A percentile compares a stretch with the other conserved stretches of the same genome.
Evolutionary conservation across 2,797 vertebrate genomes (phyloP).

Genomic region (Bradypodion pumilum): DNA sequence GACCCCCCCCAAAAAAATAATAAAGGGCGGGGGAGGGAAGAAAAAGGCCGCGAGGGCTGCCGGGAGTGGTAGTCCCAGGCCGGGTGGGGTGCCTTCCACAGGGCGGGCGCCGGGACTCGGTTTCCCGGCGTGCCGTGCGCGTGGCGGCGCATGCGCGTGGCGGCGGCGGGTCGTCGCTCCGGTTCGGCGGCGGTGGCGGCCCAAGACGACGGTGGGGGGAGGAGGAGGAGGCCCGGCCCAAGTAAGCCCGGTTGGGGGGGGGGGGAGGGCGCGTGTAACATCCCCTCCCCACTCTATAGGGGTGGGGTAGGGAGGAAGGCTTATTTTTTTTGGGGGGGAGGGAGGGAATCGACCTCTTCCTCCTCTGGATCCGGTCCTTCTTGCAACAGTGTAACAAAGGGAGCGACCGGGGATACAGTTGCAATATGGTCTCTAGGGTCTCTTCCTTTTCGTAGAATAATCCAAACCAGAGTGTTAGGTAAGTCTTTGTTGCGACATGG

Average conservation of each 20-base stretch:
- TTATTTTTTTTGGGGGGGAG: background rate
- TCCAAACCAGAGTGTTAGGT: no score
- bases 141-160: slow-evolving; percentile 82
- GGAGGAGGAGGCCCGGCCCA: background rate
- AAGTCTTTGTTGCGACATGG: no score
- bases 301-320: background rate
- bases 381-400: slow-evolving; percentile 85
- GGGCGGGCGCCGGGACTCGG: slow-evolving; percentile 73
- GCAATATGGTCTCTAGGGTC: no score
- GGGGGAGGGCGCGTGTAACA: background rate
- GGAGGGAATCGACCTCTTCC: no score
- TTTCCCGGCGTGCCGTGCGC: slow-evolving; percentile 75
- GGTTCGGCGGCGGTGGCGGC: background rate
- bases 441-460: no score
- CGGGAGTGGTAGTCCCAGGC: slow-evolving; percentile 77
- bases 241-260: slow-evolving; percentile 4
- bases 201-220: slow-evolving; percentile 76
- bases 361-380: slow-evolving; percentile 15
- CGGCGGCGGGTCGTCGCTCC: slow-evolving; percentile 80
- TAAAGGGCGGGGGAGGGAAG: background rate
- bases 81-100: slow-evolving; percentile 23
- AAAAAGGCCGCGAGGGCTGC: slow-evolving; percentile 28
- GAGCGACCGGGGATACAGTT: no score
- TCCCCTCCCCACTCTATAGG: background rate
- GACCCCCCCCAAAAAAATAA: no score